A percentile compares a stretch with the other conserved stretches of the same genome.
phyloP scores from a whole-genome alignment of 1,140 invertebrate genomes.

The Zelostemma sp. region DNA sequence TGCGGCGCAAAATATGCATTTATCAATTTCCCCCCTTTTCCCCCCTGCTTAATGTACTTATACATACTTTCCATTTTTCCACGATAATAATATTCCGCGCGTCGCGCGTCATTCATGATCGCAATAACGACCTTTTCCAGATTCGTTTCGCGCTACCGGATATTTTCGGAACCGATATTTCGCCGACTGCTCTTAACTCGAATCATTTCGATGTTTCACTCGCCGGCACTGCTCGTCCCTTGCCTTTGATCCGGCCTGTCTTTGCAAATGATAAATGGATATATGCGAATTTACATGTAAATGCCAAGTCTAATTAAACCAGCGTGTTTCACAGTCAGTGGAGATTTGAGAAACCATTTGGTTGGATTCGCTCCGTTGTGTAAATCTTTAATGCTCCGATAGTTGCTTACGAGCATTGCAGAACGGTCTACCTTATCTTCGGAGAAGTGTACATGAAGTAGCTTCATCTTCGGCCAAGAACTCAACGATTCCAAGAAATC shows the following conservation, averaged over 20 bases:
- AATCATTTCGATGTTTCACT: conserved; percentile 27
- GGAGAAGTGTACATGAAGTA: too few species aligned
- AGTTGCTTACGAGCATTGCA: too few species aligned
- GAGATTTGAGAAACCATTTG: conserved; percentile 21
- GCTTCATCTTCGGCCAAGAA: conserved; percentile 10
- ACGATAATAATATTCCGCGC: too few species aligned
- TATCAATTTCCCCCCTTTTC: too few species aligned
- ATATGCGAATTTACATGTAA: conserved; percentile 28
- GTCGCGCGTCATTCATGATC: too few species aligned
- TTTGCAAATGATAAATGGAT: conserved; percentile 36
- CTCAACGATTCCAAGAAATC: too few species aligned
- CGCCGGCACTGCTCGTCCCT: neutral
- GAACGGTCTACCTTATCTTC: conserved; percentile 1
- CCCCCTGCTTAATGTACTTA: too few species aligned
- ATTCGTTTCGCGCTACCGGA: neutral
- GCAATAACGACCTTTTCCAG: too few species aligned
- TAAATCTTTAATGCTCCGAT: conserved; percentile 15
- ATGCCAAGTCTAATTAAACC: conserved; percentile 28
- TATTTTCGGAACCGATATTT: neutral
- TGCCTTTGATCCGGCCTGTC: conserved; percentile 10
- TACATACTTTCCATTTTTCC: too few species aligned
- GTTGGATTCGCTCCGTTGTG: conserved; percentile 14
- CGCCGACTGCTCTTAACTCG: conserved; percentile 9
- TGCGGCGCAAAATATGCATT: conserved; percentile 21
- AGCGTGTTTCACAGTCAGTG: conserved; percentile 8